Conservation (phyloP, 2,888 invertebrate species). For the Disparrhopalites patrizii region DNA sequence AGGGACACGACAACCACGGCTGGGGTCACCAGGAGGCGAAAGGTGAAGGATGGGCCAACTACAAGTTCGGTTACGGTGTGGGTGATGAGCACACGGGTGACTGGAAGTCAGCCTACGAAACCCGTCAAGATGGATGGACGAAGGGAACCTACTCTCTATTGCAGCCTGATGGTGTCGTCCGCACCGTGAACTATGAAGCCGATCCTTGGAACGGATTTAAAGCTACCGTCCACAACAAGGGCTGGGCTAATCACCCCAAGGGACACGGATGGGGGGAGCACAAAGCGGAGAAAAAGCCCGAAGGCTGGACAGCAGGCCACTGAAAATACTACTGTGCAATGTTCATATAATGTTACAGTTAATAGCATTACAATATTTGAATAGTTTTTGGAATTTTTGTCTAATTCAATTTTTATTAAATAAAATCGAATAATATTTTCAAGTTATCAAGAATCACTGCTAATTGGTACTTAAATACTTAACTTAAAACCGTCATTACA, state of each 20-base stretch:
- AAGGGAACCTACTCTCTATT: slow-evolving; percentile 16
- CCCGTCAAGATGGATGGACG: slow-evolving; percentile 2
- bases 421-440: too few species aligned
- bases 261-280: background rate
- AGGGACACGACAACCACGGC: background rate
- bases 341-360: too few species aligned
- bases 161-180: slow-evolving; percentile 21
- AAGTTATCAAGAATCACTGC: too few species aligned
- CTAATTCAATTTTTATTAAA: too few species aligned
- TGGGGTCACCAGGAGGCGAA: background rate
- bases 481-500: too few species aligned
- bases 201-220: slow-evolving; percentile 26
- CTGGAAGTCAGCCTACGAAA: slow-evolving; percentile 12
- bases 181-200: slow-evolving; percentile 18
- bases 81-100: slow-evolving; percentile 18
- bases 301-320: background rate
- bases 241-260: slow-evolving; percentile 15
- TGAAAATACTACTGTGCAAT: too few species aligned
- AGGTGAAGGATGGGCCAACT: slow-evolving; percentile 50
- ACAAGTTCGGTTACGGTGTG: slow-evolving; percentile 17
- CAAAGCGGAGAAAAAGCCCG: background rate
- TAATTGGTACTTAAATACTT: too few species aligned
- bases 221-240: slow-evolving; percentile 23
- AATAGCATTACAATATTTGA: too few species aligned
- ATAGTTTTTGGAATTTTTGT: too few species aligned